phyloP scores from a whole-genome alignment of 2,797 vertebrate species.

The Arnoldichthys spilopterus region DNA sequence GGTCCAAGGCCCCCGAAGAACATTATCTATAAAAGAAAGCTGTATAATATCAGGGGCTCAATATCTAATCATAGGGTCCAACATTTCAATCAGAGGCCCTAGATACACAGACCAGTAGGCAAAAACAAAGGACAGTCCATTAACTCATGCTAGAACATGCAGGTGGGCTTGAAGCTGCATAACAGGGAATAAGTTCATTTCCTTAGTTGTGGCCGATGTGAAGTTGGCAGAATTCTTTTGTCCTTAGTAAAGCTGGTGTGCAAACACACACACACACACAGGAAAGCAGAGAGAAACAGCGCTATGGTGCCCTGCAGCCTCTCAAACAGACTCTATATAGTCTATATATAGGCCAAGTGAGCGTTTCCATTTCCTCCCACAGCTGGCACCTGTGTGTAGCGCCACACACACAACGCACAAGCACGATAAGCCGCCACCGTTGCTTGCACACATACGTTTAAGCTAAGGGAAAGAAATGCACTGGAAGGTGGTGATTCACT shows the following conservation, averaged over 20 bases:
- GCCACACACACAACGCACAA: slow-evolving; percentile 3
- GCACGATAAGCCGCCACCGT: background rate
- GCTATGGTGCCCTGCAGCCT: slow-evolving; percentile 15
- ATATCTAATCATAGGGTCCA: too few species aligned
- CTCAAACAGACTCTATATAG: slow-evolving; percentile 5
- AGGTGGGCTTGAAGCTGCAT: background rate
- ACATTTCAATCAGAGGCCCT: too few species aligned
- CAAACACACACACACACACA: slow-evolving; percentile 1
- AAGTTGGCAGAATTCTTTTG: background rate
- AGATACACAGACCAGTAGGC: too few species aligned
- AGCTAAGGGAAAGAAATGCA: background rate
- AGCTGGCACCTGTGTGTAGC: slow-evolving; percentile 41
- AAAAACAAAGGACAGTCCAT: too few species aligned
- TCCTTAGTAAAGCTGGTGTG: background rate
- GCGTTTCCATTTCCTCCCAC: slow-evolving; percentile 46
- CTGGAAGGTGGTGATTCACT: background rate
- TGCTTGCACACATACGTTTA: background rate
- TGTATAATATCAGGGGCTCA: too few species aligned
- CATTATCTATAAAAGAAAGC: too few species aligned
- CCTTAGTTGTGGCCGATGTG: background rate
- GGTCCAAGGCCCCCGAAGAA: too few species aligned
- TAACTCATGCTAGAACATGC: too few species aligned
- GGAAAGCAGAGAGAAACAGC: slow-evolving; percentile 13
- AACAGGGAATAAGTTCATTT: background rate
- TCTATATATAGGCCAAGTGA: slow-evolving; percentile 31